Percentiles rank a stretch among this genome's conserved stretches.
These are phyloP conservation scores for Aphelenchoides besseyi DNA, from an alignment of 1,140 invertebrate genomes.

Conservation along the genomic window DNA sequence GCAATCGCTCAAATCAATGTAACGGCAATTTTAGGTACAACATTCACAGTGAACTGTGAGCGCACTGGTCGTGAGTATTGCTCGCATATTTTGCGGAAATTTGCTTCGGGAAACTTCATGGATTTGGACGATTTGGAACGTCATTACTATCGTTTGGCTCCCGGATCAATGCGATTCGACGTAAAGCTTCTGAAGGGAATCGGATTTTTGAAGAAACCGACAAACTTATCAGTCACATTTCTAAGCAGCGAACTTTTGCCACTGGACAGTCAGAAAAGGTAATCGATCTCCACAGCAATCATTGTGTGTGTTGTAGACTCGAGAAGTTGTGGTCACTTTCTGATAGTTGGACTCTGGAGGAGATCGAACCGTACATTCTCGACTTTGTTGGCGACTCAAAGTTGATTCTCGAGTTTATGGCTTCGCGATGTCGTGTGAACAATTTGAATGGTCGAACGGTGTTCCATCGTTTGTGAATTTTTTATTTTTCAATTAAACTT, in stretches of 20 bases:
- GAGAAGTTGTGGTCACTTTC: neutral
- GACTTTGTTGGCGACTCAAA: constrained; percentile 3
- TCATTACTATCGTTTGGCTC: neutral
- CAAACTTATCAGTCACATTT: neutral
- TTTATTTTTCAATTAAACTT: too few species aligned
- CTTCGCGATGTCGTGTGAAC: neutral
- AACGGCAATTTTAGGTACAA: too few species aligned
- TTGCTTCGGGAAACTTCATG: neutral
- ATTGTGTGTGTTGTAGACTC: neutral
- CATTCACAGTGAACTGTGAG: neutral
- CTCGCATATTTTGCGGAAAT: neutral
- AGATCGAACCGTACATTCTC: constrained; percentile 8
- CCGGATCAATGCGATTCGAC: neutral
- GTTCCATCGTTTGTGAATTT: neutral
- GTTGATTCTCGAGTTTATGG: neutral
- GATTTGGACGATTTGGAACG: neutral
- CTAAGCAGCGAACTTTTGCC: neutral
- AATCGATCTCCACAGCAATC: neutral
- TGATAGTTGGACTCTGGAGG: neutral
- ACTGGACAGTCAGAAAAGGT: neutral
- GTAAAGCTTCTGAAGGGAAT: constrained; percentile 1
- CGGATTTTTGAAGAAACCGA: neutral
- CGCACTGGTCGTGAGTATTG: neutral
- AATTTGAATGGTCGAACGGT: neutral
- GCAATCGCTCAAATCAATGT: too few species aligned